These are phyloP conservation scores for Pelvicachromis taeniatus DNA, from an alignment of 2,113 vertebrate genomes.

Conservation along the genomic window DNA sequence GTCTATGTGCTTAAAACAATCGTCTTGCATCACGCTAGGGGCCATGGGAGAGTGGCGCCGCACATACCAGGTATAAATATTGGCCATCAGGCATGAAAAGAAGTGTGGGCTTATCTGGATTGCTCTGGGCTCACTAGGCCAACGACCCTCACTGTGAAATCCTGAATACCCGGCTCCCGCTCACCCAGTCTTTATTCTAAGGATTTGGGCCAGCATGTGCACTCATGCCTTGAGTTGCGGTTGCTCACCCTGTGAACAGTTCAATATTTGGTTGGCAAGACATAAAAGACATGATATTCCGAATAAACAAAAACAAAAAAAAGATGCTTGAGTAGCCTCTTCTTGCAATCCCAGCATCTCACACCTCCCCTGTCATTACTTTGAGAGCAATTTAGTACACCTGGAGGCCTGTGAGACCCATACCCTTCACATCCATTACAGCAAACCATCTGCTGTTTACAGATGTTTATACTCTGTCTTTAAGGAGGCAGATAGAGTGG, in stretches of 20 bases:
- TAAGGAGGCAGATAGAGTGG: not conserved
- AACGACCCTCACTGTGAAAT: not conserved
- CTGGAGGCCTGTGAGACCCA: not conserved
- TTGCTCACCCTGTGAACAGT: not conserved
- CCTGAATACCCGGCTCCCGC: not conserved
- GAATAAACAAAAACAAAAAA: not conserved
- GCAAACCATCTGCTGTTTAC: not conserved
- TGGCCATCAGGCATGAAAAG: not conserved
- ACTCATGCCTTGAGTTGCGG: not conserved
- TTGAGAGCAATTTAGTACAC: not conserved
- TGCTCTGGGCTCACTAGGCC: not conserved
- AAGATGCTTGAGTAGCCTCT: not conserved
- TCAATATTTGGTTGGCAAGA: not conserved
- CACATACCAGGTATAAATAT: not conserved
- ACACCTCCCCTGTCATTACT: not conserved
- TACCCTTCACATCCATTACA: not conserved
- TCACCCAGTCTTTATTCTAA: not conserved
- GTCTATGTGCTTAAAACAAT: not conserved
- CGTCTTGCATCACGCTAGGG: not conserved
- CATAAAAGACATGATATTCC: not conserved
- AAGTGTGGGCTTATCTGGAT: not conserved
- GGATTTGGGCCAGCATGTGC: not conserved
- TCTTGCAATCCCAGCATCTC: not conserved
- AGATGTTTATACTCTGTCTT: not conserved
- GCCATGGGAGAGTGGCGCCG: not conserved